Evolutionary conservation across 2,888 invertebrate genomes (phyloP).

Genomic region (Busseola fusca): DNA sequence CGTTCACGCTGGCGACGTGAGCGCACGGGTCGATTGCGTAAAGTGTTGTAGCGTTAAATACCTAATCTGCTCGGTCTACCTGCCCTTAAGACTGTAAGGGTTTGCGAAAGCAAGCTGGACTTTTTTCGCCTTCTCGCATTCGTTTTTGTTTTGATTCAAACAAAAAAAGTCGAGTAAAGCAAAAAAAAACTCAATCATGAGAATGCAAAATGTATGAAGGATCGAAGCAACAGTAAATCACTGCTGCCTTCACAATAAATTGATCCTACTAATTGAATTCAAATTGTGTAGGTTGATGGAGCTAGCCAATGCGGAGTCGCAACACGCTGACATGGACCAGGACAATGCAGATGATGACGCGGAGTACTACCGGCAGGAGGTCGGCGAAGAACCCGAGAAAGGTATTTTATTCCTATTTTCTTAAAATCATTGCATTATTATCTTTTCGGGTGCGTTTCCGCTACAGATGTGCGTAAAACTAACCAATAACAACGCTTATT

Average conservation of each 20-base stretch:
- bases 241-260: neutral
- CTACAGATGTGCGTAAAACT: neutral
- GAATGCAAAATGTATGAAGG: neutral
- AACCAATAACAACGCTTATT: neutral
- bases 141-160: neutral
- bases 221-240: neutral
- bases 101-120: neutral
- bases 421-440: neutral
- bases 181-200: neutral
- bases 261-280: slow-evolving; percentile 1
- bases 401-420: slow-evolving; percentile 81
- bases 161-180: neutral
- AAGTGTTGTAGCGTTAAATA: no score
- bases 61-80: no score
- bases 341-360: slow-evolving; percentile 92
- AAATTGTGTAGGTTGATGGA: slow-evolving; percentile 80
- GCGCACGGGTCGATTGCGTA: no score
- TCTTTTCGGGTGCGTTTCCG: neutral
- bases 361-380: slow-evolving; percentile 95
- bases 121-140: neutral
- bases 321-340: slow-evolving; percentile 76
- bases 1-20: no score
- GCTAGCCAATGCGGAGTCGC: slow-evolving; percentile 87
- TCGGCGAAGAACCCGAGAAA: slow-evolving; percentile 96
- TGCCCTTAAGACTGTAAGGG: no score